These are phyloP conservation scores for Cheilosia soror DNA, from an alignment of 2,888 invertebrate genomes.

Conservation along the genomic window DNA sequence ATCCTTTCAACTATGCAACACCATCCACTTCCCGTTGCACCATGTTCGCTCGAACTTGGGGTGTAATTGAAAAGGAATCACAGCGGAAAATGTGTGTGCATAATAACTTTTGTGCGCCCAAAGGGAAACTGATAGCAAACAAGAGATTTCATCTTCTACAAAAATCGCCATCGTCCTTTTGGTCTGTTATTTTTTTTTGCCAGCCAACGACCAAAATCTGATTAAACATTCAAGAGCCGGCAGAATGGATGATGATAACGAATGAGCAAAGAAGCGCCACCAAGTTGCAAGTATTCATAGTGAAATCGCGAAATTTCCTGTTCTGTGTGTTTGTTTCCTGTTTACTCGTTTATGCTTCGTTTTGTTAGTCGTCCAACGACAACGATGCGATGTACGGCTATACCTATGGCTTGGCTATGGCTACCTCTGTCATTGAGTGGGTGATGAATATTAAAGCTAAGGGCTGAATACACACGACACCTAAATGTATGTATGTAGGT, in stretches of 20 bases:
- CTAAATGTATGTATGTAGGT: conserved; percentile 51
- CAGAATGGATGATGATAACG: conserved; percentile 31
- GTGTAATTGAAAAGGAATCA: conserved; percentile 73
- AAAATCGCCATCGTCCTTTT: conserved; percentile 44
- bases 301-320: conserved; percentile 69
- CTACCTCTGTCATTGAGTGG: not conserved
- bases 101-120: conserved; percentile 59
- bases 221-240: conserved; percentile 70
- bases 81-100: conserved; percentile 66
- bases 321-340: conserved; percentile 62
- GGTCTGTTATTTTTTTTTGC: conserved; percentile 22
- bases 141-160: conserved; percentile 58
- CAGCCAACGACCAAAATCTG: conserved; percentile 45
- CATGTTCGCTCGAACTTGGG: conserved; percentile 20
- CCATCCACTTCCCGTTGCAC: conserved; percentile 55
- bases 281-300: conserved; percentile 43
- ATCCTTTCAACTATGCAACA: conserved; percentile 53
- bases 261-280: conserved; percentile 41
- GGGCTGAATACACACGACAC: conserved; percentile 41
- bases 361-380: not conserved
- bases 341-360: conserved; percentile 14
- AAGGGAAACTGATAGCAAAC: conserved; percentile 53
- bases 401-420: no score
- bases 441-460: conserved; percentile 72
- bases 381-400: no score